Conservation (phyloP, 2,797 vertebrate species). For the Microctenopoma lineatum region DNA sequence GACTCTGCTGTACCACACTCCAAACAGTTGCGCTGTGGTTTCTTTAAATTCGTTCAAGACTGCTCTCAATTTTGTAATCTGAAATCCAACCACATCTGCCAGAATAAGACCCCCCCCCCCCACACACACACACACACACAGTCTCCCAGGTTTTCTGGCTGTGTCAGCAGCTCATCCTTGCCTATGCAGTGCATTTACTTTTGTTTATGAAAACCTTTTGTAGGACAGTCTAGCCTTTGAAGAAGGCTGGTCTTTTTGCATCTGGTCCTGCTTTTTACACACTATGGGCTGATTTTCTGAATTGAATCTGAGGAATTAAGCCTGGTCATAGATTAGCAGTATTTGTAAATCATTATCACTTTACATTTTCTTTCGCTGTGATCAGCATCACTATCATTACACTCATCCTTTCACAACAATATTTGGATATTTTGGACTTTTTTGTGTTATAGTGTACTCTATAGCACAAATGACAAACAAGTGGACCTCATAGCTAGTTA, state of each 20-base stretch:
- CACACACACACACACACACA: constrained; percentile 21
- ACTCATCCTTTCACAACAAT: neutral
- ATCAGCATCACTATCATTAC: neutral
- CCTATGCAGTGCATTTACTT: constrained; percentile 79
- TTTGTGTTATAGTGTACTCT: neutral
- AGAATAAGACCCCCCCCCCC: constrained; percentile 44
- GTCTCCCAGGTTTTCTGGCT: constrained; percentile 48
- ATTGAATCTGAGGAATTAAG: constrained; percentile 20
- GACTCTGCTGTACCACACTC: constrained; percentile 80
- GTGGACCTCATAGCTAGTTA: neutral
- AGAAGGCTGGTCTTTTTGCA: constrained; percentile 39
- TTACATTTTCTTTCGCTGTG: neutral
- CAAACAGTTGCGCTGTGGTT: constrained; percentile 66
- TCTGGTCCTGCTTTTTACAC: constrained; percentile 32
- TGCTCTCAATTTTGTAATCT: constrained; percentile 68
- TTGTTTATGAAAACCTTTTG: constrained; percentile 52
- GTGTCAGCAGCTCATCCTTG: constrained; percentile 64
- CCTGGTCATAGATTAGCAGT: neutral
- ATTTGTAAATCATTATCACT: constrained; percentile 1
- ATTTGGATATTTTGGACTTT: neutral
- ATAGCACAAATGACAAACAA: neutral
- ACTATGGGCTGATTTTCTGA: constrained; percentile 34
- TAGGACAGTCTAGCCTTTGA: constrained; percentile 48
- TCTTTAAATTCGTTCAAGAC: constrained; percentile 60
- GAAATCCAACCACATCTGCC: constrained; percentile 47